These are phyloP conservation scores for Dryobotodes eremita DNA, from an alignment of 2,888 invertebrate genomes.

Conservation along the genomic window DNA sequence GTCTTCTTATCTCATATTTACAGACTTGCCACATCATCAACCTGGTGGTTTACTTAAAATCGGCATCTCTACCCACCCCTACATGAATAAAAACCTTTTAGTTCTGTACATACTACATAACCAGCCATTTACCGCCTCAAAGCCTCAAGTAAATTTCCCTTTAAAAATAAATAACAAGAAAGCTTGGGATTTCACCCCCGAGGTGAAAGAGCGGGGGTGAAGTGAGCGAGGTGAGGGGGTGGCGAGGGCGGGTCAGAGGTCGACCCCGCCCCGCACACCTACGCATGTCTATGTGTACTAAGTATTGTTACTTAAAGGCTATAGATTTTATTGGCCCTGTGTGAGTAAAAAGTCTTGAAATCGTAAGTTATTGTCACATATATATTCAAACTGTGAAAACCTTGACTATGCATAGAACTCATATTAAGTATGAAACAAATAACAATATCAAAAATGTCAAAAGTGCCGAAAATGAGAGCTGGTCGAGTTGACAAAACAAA, in stretches of 20 bases:
- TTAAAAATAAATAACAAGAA: constrained; percentile 70
- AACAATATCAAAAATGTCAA: neutral
- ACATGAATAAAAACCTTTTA: neutral
- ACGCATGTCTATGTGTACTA: constrained; percentile 69
- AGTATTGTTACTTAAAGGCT: constrained; percentile 32
- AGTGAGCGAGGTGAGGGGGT: constrained; percentile 76
- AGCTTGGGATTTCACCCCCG: constrained; percentile 74
- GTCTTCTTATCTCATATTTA: too few relatives aligned
- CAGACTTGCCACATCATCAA: neutral
- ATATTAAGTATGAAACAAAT: neutral
- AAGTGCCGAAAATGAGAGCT: neutral
- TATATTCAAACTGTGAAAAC: neutral
- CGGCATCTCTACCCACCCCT: neutral
- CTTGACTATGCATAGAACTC: neutral
- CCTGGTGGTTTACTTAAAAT: neutral
- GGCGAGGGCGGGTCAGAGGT: constrained; percentile 84
- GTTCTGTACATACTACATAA: constrained; percentile 23
- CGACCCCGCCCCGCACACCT: constrained; percentile 80
- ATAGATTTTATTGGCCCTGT: constrained; percentile 53
- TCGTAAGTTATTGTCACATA: neutral
- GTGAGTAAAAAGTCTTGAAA: constrained; percentile 15
- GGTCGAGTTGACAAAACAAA: too few relatives aligned
- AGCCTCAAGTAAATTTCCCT: constrained; percentile 56
- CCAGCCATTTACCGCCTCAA: constrained; percentile 43
- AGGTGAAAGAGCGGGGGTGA: constrained; percentile 79